phyloP scores from a whole-genome alignment of 2,797 vertebrate genomes.

The Menidia menidia region DNA sequence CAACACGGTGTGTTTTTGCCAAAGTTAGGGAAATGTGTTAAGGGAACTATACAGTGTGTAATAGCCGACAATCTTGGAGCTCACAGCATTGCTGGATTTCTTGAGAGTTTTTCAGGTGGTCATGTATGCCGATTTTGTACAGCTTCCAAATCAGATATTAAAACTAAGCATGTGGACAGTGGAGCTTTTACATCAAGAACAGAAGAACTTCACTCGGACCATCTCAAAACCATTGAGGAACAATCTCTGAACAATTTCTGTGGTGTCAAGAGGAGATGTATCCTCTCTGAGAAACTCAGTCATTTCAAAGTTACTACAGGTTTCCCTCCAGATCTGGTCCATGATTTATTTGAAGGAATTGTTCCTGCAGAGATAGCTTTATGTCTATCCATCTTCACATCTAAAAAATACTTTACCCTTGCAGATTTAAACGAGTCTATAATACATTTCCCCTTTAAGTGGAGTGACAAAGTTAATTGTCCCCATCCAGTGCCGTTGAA shows the following conservation, averaged over 20 bases:
- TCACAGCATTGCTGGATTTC: constrained; percentile 5
- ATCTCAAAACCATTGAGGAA: not conserved
- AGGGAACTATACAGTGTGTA: not conserved
- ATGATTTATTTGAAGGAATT: constrained; percentile 13
- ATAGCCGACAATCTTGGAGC: constrained; percentile 6
- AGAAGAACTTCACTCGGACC: constrained; percentile 1
- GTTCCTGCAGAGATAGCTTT: constrained; percentile 5
- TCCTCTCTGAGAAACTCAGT: constrained; percentile 2
- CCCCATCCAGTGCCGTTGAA: constrained; percentile 10
- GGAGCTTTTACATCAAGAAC: constrained; percentile 5
- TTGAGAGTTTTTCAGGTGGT: constrained; percentile 5
- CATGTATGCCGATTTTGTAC: constrained; percentile 7
- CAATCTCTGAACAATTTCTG: not conserved
- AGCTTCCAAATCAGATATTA: not conserved
- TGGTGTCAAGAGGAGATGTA: not conserved
- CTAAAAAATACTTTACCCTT: constrained; percentile 2
- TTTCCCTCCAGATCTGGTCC: constrained; percentile 9
- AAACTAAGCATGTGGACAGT: not conserved
- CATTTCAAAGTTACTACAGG: constrained; percentile 4
- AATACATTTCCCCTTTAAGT: constrained; percentile 7
- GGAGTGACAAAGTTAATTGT: constrained; percentile 14
- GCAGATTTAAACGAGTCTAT: constrained; percentile 1
- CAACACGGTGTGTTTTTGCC: not conserved
- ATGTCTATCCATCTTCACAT: constrained; percentile 6
- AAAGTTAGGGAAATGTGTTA: constrained; percentile 4